Percentiles rank a stretch among this genome's conserved stretches.
phyloP scores from a whole-genome alignment of 2,888 invertebrate species.

The Drosophila quinaria region DNA sequence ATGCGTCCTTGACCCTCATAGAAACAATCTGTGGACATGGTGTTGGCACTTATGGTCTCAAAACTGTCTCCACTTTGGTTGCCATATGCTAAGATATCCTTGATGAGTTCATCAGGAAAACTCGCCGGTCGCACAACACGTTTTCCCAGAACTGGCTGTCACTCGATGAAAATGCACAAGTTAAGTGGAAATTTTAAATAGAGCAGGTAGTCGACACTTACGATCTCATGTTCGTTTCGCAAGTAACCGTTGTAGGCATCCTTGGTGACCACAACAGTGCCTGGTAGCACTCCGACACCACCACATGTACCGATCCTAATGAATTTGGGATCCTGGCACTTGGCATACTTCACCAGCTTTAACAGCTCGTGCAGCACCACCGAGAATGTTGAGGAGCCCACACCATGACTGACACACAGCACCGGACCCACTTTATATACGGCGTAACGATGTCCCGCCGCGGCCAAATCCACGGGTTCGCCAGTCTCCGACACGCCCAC shows the following conservation, averaged over 20 bases:
- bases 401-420: constrained; percentile 90
- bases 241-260: constrained; percentile 95
- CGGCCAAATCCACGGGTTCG: constrained; percentile 93
- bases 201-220: constrained; percentile 85
- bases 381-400: constrained; percentile 98
- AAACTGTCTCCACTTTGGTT: constrained; percentile 85
- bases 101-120: constrained; percentile 90
- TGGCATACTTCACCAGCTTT: constrained; percentile 97
- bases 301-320: constrained; percentile 97
- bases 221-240: constrained; percentile 92
- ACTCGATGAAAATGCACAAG: not conserved
- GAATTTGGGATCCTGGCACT: constrained; percentile 94
- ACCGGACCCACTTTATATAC: constrained; percentile 93
- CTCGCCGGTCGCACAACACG: constrained; percentile 92
- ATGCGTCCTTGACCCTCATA: constrained; percentile 92
- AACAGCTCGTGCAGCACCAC: constrained; percentile 98
- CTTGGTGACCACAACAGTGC: constrained; percentile 96
- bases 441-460: constrained; percentile 94
- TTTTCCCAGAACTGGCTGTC: constrained; percentile 93
- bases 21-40: constrained; percentile 92
- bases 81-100: constrained; percentile 68
- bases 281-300: constrained; percentile 93
- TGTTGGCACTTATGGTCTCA: constrained; percentile 88
- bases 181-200: not conserved
- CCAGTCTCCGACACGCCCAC: constrained; percentile 93